These are phyloP conservation scores for Lagopus muta DNA, from an alignment of 2,113 vertebrate genomes.

Conservation along the genomic window DNA sequence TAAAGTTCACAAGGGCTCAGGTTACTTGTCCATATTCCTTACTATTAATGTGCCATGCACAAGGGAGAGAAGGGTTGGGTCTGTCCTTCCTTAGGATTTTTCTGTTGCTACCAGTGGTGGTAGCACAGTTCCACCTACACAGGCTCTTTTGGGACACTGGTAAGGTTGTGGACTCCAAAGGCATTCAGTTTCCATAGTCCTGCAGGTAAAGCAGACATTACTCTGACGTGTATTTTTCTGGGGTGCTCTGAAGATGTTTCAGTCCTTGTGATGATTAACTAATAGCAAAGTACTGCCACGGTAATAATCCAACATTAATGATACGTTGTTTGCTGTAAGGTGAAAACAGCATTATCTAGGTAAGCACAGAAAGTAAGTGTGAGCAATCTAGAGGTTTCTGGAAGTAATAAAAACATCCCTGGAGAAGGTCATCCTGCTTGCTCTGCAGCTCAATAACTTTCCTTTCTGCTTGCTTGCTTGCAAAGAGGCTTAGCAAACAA, in stretches of 20 bases:
- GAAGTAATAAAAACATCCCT: neutral
- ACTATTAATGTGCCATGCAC: neutral
- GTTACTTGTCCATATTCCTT: constrained; percentile 41
- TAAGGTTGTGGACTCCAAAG: neutral
- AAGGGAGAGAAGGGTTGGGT: neutral
- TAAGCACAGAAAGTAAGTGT: neutral
- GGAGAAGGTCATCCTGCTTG: neutral
- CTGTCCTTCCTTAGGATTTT: neutral
- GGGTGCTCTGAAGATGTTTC: neutral
- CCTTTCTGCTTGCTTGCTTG: neutral
- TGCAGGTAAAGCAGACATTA: constrained; percentile 46
- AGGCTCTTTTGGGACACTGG: neutral
- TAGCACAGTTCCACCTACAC: neutral
- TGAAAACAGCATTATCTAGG: neutral
- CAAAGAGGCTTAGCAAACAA: neutral
- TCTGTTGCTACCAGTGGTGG: neutral
- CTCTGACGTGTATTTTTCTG: neutral
- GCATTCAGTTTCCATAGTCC: neutral
- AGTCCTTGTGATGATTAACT: constrained; percentile 29
- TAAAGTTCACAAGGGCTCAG: constrained; percentile 75
- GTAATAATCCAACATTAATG: neutral
- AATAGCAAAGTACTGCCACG: neutral
- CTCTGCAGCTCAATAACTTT: neutral
- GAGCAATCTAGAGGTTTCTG: neutral
- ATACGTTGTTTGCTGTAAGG: neutral